Evolutionary conservation across 2,797 vertebrate species (phyloP), one percentile per base, ranked within the genome.

Genomic region (Luscinia luscinia): DNA sequence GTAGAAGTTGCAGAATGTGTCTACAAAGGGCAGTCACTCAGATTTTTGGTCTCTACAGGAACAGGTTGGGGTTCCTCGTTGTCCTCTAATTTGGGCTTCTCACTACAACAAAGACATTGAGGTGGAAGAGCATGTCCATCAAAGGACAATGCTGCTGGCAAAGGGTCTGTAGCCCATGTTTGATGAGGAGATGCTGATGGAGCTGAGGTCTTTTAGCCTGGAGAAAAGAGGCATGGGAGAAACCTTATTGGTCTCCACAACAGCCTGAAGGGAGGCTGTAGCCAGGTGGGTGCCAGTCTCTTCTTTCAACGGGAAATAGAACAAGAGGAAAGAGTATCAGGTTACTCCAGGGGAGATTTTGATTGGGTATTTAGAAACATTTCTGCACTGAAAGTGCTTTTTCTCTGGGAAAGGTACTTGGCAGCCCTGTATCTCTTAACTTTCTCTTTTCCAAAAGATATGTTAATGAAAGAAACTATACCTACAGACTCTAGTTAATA

Each of bases 231-330:
- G 17, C 14, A 21, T 32, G 36, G 26, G 46, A 36, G 46, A 81
- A 14, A 63, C 7, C 6, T 72, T 32, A 34, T 16, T 0, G 0
- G 8, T 57, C 17, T 48, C 17, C 48, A 32, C 6, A 49, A 3
- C 11, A 28, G 24, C 7, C 6, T 59, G 23, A 28, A 49, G 43
- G 24, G 32, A 72, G 18, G 7, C 0, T 45, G 36, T 40, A 87
- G 26, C 2, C 6, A 45, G n/a, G 10, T 11, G 32, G 3, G 12
- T 23, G 21, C 26, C 2, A 3, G 26, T n/a, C 19, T 77, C 27
- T 61, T 81, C 17, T 73, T 48, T 6, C 38, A 32, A 12, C 34
- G 62, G 70, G 27, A 12, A 28, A 61, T 3, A 74, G 32, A 30
- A 48, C 1, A 4, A 76, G 15, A 55, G 11, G 4, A 66, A 84